Evolutionary conservation across 1,140 invertebrate genomes (phyloP).

Genomic region (Temnothorax longispinosus): DNA sequence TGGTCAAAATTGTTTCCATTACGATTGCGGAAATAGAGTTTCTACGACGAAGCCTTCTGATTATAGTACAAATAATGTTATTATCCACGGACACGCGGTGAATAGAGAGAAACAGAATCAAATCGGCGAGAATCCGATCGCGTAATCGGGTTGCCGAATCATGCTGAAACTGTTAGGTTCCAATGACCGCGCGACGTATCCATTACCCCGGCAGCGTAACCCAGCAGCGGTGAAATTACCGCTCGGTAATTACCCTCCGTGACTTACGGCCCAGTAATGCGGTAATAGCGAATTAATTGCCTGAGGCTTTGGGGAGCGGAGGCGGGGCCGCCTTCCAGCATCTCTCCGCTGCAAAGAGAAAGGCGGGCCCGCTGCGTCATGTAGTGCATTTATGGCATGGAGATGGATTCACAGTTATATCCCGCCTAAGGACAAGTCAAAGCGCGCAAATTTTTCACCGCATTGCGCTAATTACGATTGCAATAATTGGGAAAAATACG

Average conservation of each 20-base stretch:
- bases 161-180: constrained; percentile 57
- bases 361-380: constrained; percentile 46
- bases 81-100: background rate
- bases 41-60: background rate
- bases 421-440: constrained; percentile 26
- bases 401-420: constrained; percentile 66
- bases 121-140: background rate
- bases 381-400: constrained; percentile 60
- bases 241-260: constrained; percentile 74
- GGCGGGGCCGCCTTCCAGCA: constrained; percentile 50
- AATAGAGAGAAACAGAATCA: background rate
- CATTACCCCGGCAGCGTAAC: constrained; percentile 74
- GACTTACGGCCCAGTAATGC: constrained; percentile 72
- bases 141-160: constrained; percentile 45
- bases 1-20: background rate
- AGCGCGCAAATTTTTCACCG: background rate
- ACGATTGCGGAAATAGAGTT: background rate
- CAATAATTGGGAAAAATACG: constrained; percentile 4
- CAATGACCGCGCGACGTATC: constrained; percentile 61
- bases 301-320: constrained; percentile 1
- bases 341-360: constrained; percentile 61
- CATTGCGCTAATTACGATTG: background rate
- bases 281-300: constrained; percentile 76
- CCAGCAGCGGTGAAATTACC: constrained; percentile 79
- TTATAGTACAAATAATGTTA: background rate